phyloP scores from a whole-genome alignment of 2,888 invertebrate genomes.

The Aphodius granarius region DNA sequence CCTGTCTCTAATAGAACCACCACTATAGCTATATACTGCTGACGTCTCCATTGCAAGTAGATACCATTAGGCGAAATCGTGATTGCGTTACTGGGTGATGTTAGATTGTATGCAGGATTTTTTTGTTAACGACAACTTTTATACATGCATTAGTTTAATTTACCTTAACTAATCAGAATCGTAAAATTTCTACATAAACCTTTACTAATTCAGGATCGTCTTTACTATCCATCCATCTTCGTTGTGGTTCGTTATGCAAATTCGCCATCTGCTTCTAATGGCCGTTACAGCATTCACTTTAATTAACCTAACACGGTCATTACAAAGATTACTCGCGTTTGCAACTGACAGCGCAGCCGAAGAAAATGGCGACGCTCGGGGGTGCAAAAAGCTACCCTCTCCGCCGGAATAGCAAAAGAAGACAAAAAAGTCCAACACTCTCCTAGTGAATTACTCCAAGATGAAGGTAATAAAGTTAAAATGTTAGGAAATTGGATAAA shows the following conservation, averaged over 20 bases:
- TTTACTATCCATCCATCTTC: constrained; percentile 19
- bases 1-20: neutral
- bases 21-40: too few species aligned
- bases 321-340: constrained; percentile 44
- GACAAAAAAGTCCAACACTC: neutral
- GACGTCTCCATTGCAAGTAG: neutral
- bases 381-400: neutral
- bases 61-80: neutral
- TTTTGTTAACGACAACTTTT: too few species aligned
- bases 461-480: neutral
- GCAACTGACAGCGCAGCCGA: neutral
- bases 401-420: neutral
- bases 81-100: neutral
- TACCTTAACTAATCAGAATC: too few species aligned
- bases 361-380: neutral
- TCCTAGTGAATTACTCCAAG: neutral
- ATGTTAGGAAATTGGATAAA: neutral
- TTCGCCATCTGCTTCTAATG: constrained; percentile 43
- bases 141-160: too few species aligned
- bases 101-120: too few species aligned
- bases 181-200: too few species aligned
- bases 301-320: constrained; percentile 45
- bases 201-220: too few species aligned
- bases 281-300: constrained; percentile 44
- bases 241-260: constrained; percentile 44